Conservation (phyloP, 2,888 invertebrate genomes). For the Xestoiulus laeticollis region DNA sequence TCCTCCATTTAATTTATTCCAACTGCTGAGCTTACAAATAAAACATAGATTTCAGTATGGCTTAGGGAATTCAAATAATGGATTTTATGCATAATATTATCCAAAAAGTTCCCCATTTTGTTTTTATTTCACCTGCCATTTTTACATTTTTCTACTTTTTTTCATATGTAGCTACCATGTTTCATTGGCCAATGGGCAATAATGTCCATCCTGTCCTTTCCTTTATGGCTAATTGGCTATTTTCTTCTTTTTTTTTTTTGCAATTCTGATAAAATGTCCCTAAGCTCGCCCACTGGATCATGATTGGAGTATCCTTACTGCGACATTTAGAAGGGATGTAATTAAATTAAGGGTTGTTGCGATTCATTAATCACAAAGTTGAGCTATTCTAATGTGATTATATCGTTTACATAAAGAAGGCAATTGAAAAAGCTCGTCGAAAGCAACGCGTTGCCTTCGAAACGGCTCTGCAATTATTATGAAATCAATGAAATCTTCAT, state of each 20-base stretch:
- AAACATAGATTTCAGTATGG: neutral
- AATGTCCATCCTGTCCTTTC: neutral
- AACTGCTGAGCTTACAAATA: too few species aligned
- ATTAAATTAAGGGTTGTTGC: conserved; percentile 7
- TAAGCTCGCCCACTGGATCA: neutral
- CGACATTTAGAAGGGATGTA: neutral
- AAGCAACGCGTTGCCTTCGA: neutral
- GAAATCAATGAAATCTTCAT: conserved; percentile 19
- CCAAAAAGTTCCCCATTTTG: neutral
- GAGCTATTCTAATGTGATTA: neutral
- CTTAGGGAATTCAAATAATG: neutral
- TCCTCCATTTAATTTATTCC: too few species aligned
- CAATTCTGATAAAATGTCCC: neutral
- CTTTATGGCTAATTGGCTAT: neutral
- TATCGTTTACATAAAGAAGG: conserved; percentile 26
- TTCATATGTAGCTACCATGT: neutral
- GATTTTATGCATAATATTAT: neutral
- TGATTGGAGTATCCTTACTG: neutral
- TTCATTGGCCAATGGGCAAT: neutral
- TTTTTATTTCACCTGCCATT: neutral
- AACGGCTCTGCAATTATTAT: conserved; percentile 26
- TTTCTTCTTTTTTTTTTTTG: neutral
- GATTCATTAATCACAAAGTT: conserved; percentile 26
- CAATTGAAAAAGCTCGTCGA: conserved; percentile 4
- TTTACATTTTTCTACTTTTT: too few species aligned